Percentiles rank a stretch among this genome's conserved stretches.
phyloP scores from a whole-genome alignment of 1,140 invertebrate species.

The Pogonognathellus flavescens region DNA sequence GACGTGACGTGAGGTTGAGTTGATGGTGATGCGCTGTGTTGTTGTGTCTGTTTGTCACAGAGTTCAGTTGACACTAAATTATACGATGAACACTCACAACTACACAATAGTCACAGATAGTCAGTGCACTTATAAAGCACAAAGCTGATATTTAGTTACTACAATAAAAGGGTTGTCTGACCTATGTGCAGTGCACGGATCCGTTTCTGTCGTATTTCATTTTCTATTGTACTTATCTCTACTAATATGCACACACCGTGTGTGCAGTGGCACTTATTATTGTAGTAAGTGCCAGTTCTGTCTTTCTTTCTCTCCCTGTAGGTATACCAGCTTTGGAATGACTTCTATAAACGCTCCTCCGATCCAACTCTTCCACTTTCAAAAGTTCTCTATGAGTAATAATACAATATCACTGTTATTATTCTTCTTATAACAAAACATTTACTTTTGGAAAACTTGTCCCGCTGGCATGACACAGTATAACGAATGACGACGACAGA shows the following conservation, averaged over 20 bases:
- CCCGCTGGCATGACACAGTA: too few species aligned
- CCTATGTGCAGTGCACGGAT: neutral
- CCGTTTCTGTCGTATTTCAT: neutral
- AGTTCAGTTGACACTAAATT: conserved; percentile 41
- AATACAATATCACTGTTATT: too few species aligned
- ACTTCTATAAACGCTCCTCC: too few species aligned
- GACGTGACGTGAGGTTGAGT: neutral
- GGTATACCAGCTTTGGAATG: too few species aligned
- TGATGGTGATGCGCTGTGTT: neutral
- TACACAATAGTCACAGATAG: neutral
- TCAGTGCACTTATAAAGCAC: neutral
- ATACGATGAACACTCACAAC: neutral
- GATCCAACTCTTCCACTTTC: too few species aligned
- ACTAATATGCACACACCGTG: neutral
- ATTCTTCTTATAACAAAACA: too few species aligned
- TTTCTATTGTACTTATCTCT: neutral
- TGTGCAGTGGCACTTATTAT: too few species aligned
- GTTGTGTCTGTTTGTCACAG: neutral
- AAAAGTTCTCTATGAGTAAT: too few species aligned
- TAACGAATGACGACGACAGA: neutral
- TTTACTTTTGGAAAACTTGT: too few species aligned
- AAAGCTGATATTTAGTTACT: neutral
- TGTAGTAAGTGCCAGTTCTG: too few species aligned
- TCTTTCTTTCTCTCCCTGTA: too few species aligned
- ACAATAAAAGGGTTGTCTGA: conserved; percentile 21